These are phyloP conservation scores for Hydrozoanthus tunicans DNA, from an alignment of 64 coral and sea anemone species.

Conservation along the genomic window DNA sequence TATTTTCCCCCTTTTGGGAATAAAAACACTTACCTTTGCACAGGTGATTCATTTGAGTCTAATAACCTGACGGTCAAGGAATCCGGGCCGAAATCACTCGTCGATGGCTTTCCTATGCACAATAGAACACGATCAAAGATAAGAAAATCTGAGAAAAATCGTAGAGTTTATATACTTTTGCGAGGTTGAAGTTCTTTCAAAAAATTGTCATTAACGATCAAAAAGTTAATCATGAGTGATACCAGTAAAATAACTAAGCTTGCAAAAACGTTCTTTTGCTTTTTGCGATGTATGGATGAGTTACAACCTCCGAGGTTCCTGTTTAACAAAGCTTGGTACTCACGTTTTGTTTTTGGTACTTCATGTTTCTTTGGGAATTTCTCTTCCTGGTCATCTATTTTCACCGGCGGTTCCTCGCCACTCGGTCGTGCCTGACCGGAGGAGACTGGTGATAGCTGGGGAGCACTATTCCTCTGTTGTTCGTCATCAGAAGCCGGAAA, in stretches of 20 bases:
- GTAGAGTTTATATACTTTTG: not conserved
- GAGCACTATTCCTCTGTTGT: not conserved
- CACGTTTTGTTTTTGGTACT: not conserved
- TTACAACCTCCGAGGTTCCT: not conserved
- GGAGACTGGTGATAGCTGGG: not conserved
- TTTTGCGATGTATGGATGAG: not conserved
- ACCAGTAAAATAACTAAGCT: no score
- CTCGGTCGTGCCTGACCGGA: not conserved
- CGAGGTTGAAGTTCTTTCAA: not conserved
- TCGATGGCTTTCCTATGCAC: not conserved
- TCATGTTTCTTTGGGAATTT: not conserved
- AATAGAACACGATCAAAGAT: not conserved
- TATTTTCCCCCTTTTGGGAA: not conserved
- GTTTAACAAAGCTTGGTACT: not conserved
- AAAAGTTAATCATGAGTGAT: no score
- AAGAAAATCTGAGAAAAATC: not conserved
- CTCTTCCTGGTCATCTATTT: not conserved
- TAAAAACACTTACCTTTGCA: conserved; percentile 3
- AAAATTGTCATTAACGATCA: no score
- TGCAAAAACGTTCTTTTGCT: not conserved
- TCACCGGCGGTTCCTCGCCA: not conserved
- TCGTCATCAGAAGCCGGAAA: not conserved
- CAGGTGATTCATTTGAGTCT: not conserved
- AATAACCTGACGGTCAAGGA: conserved; percentile 26
- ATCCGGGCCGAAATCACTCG: not conserved